phyloP scores from a whole-genome alignment of 2,113 vertebrate species.

The Regulus satrapa region DNA sequence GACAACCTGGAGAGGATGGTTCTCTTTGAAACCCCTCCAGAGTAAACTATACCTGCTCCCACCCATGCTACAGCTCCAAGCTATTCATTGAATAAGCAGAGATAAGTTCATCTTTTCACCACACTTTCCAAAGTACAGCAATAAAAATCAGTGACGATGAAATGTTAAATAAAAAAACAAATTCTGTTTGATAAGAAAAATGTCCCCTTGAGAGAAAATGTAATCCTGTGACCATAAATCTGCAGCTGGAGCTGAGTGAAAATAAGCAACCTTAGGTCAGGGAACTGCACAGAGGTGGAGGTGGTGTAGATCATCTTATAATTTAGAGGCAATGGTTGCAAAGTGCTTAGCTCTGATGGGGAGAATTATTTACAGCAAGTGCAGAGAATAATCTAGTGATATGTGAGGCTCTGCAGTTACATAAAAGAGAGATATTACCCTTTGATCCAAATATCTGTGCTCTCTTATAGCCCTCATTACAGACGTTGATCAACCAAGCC shows the following conservation, averaged over 20 bases:
- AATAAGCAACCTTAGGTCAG: slow-evolving; percentile 22
- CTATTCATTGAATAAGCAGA: background rate
- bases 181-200: slow-evolving; percentile 25
- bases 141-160: slow-evolving; percentile 8
- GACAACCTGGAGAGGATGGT: background rate
- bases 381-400: slow-evolving; percentile 23
- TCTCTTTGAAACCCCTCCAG: background rate
- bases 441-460: slow-evolving; percentile 45
- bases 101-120: background rate
- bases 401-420: slow-evolving; percentile 15
- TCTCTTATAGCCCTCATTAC: slow-evolving; percentile 6
- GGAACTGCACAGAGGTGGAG: background rate
- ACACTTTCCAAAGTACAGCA: background rate
- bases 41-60: background rate
- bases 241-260: background rate
- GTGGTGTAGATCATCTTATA: slow-evolving; percentile 15
- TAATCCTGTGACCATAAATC: background rate
- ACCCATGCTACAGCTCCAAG: background rate
- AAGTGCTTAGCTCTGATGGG: background rate
- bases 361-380: slow-evolving; percentile 41
- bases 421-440: slow-evolving; percentile 47
- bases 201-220: slow-evolving; percentile 5
- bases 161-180: slow-evolving; percentile 11
- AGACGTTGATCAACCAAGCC: background rate
- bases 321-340: slow-evolving; percentile 20